phyloP scores from a whole-genome alignment of 1,140 invertebrate species.

The Dreissena polymorpha region DNA sequence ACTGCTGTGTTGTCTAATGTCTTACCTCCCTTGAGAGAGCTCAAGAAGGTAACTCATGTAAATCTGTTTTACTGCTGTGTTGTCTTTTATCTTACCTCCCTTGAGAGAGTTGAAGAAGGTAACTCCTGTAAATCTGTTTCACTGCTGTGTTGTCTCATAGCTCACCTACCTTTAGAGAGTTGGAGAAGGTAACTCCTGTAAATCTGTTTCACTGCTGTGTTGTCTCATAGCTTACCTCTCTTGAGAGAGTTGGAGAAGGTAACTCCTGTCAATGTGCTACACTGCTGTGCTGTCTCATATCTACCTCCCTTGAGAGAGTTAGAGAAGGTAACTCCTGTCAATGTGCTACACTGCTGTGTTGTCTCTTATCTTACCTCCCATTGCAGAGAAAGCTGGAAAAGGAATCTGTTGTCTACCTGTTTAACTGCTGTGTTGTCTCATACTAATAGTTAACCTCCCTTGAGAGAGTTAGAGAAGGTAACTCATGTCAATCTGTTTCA shows the following conservation, averaged over 20 bases:
- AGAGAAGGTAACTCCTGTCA: conserved; percentile 79
- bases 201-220: too few species aligned
- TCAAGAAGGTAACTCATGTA: conserved; percentile 82
- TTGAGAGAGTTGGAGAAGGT: conserved; percentile 86
- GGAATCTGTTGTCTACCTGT: conserved; percentile 62
- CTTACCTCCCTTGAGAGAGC: conserved; percentile 82
- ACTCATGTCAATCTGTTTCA: conserved; percentile 11
- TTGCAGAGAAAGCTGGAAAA: conserved; percentile 88
- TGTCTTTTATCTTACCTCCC: too few species aligned
- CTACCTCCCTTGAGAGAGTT: too few species aligned
- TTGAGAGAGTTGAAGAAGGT: conserved; percentile 86
- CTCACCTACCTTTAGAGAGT: conserved; percentile 82
- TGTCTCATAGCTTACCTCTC: too few species aligned
- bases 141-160: too few species aligned
- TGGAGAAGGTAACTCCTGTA: conserved; percentile 82
- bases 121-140: conserved; percentile 11
- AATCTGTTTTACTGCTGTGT: too few species aligned
- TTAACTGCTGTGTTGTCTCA: too few species aligned
- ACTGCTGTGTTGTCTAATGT: too few species aligned
- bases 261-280: conserved; percentile 9
- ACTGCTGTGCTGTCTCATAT: too few species aligned
- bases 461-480: conserved; percentile 86
- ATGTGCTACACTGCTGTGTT: too few species aligned
- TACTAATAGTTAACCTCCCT: too few species aligned
- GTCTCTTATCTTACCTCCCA: too few species aligned